A percentile compares a stretch with the other conserved stretches of the same genome.
Evolutionary conservation across 2,113 vertebrate genomes (phyloP).

Genomic region (Phoenicopterus ruber): DNA sequence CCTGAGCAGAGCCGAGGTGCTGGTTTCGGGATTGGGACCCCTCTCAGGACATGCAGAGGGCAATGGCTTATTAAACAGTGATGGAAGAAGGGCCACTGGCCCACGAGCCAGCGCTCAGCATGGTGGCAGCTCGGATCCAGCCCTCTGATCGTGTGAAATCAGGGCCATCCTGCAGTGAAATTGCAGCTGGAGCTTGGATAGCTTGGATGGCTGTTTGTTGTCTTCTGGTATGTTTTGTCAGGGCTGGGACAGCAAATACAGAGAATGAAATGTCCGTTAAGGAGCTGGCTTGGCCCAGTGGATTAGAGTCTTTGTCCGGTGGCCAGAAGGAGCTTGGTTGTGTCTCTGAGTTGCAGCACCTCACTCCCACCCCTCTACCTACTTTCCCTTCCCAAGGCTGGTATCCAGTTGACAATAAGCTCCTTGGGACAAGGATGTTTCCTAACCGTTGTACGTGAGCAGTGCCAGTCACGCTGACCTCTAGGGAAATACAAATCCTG

Average conservation of each 20-base stretch:
- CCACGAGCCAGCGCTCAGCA: rapidly evolving
- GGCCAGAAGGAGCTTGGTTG: neutral
- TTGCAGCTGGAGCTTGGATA: neutral
- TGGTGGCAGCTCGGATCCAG: rapidly evolving
- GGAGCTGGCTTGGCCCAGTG: neutral
- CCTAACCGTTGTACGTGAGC: neutral
- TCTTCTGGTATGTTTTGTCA: neutral
- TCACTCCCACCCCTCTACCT: neutral
- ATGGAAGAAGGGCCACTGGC: neutral
- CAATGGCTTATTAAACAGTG: neutral
- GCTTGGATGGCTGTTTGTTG: neutral
- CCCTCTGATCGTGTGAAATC: neutral
- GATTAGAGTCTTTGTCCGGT: neutral
- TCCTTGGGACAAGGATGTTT: neutral
- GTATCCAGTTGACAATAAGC: neutral
- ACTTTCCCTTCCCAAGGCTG: neutral
- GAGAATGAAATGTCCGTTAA: neutral
- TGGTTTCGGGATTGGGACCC: rapidly evolving
- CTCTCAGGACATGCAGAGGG: neutral
- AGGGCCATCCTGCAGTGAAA: neutral
- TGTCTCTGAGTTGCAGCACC: neutral
- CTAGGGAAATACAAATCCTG: neutral
- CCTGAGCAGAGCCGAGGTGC: neutral
- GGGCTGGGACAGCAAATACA: neutral
- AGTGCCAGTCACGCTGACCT: neutral